A percentile compares a stretch with the other conserved stretches of the same genome.
phyloP scores from a whole-genome alignment of 2,888 invertebrate species.

The Caenorhabditis drosophilae region DNA sequence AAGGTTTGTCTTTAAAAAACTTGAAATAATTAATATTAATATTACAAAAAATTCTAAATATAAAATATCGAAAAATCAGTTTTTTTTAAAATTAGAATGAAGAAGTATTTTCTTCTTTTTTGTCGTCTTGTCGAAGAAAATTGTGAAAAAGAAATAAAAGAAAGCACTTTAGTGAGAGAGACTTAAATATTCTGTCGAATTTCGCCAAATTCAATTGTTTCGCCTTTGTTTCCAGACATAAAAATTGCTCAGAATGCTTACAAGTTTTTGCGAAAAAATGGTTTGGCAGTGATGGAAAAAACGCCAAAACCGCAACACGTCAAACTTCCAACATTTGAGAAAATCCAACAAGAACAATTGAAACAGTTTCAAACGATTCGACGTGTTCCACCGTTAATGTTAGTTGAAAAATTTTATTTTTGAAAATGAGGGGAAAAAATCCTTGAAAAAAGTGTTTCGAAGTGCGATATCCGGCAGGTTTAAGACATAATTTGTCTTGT shows the following conservation, averaged over 20 bases:
- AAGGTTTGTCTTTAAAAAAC: not conserved
- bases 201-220: not conserved
- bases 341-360: not conserved
- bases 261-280: conserved; percentile 18
- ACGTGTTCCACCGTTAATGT: no score
- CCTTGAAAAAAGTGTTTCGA: no score
- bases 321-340: not conserved
- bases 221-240: conserved; percentile 11
- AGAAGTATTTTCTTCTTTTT: no score
- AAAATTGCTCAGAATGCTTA: conserved; percentile 13
- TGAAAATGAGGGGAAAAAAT: no score
- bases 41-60: not conserved
- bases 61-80: not conserved
- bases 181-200: not conserved
- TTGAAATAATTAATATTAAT: not conserved
- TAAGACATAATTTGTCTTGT: no score
- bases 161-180: not conserved
- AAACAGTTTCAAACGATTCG: not conserved
- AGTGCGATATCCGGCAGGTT: no score
- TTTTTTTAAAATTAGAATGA: no score
- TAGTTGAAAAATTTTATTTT: not conserved
- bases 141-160: not conserved
- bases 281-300: conserved; percentile 12
- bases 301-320: conserved; percentile 11
- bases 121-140: conserved; percentile 4